These are phyloP conservation scores for Scatophagus argus DNA, from an alignment of 2,113 vertebrate genomes.

Conservation along the genomic window DNA sequence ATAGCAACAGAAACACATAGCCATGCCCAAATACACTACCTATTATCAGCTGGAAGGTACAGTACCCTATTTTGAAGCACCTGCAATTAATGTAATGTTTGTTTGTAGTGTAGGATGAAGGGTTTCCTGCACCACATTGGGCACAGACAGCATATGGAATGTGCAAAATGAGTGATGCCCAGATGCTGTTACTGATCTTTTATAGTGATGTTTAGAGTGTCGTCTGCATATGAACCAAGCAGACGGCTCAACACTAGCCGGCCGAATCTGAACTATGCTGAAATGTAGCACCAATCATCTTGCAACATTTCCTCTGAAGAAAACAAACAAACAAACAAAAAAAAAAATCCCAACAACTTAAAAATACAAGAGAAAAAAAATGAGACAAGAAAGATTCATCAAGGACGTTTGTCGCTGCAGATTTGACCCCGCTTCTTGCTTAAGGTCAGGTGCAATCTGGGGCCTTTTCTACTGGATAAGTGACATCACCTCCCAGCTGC, in stretches of 20 bases:
- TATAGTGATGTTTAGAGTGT: constrained; percentile 11
- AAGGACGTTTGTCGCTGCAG: constrained; percentile 87
- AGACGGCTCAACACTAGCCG: constrained; percentile 13
- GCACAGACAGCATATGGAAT: constrained; percentile 63
- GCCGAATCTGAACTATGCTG: neutral
- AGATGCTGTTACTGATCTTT: constrained; percentile 35
- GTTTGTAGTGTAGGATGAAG: constrained; percentile 35
- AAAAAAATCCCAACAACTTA: too few relatives aligned
- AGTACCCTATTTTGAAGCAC: constrained; percentile 58
- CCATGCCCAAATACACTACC: constrained; percentile 22
- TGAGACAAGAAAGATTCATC: constrained; percentile 74
- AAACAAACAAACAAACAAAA: neutral
- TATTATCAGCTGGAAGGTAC: constrained; percentile 55
- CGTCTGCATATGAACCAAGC: constrained; percentile 7
- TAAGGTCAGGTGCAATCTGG: constrained; percentile 84
- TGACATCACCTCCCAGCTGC: constrained; percentile 76
- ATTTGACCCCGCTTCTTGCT: constrained; percentile 77
- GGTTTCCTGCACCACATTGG: constrained; percentile 48
- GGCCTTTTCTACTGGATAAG: constrained; percentile 75
- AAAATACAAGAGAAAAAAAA: too few relatives aligned
- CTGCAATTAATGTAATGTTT: constrained; percentile 13
- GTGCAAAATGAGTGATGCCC: constrained; percentile 69
- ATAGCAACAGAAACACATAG: constrained; percentile 32
- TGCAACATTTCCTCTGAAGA: constrained; percentile 31
- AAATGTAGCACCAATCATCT: constrained; percentile 47